phyloP scores from a whole-genome alignment of 2,888 invertebrate species.

The Cephus pygmeus region DNA sequence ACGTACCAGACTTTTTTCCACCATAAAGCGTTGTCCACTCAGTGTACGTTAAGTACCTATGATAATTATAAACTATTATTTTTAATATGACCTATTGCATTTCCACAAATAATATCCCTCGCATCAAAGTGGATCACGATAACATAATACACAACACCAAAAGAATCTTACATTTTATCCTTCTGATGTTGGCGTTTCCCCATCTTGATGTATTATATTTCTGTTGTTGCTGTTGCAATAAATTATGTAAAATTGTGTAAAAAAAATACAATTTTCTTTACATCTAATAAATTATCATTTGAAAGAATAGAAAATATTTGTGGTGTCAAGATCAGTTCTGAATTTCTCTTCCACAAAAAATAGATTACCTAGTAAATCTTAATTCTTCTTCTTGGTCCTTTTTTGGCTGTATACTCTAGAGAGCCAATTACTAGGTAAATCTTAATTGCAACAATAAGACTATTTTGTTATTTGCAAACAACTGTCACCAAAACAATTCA shows the following conservation, averaged over 20 bases:
- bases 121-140: not conserved
- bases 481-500: not conserved
- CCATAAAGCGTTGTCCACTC: conserved; percentile 93
- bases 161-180: conserved; percentile 83
- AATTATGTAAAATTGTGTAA: not conserved
- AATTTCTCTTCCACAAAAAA: not conserved
- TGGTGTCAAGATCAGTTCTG: not conserved
- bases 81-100: too few species aligned
- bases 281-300: not conserved
- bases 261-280: not conserved
- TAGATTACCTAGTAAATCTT: not conserved
- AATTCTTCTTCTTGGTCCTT: too few species aligned
- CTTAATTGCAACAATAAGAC: not conserved
- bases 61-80: not conserved
- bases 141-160: not conserved
- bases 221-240: not conserved
- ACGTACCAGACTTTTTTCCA: conserved; percentile 78
- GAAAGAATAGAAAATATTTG: not conserved
- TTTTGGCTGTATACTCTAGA: too few species aligned
- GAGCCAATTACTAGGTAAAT: not conserved
- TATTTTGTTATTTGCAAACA: not conserved
- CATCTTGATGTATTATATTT: conserved; percentile 71
- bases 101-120: not conserved
- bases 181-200: conserved; percentile 95
- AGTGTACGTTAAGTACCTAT: conserved; percentile 85